phyloP scores from a whole-genome alignment of 1,140 invertebrate genomes.

The Temnothorax curvispinosus region DNA sequence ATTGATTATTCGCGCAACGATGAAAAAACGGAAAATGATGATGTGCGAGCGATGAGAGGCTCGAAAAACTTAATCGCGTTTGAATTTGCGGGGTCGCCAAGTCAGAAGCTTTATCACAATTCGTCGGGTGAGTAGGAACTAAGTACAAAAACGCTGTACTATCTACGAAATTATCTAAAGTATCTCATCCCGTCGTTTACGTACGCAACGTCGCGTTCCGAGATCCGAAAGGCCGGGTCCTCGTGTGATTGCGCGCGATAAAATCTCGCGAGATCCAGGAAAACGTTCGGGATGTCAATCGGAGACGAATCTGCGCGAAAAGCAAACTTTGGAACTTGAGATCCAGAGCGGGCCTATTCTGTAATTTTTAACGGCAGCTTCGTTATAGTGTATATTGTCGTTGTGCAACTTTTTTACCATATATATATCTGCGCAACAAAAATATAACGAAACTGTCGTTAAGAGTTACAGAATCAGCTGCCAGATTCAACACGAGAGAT shows the following conservation, averaged over 20 bases:
- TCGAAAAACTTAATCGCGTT: conserved; percentile 11
- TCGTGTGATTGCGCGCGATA: not conserved
- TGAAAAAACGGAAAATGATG: not conserved
- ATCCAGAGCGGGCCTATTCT: not conserved
- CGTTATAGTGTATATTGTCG: too few species aligned
- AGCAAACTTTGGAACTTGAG: not conserved
- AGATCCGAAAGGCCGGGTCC: not conserved
- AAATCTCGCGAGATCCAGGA: not conserved
- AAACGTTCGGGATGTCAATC: not conserved
- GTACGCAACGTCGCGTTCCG: conserved; percentile 17
- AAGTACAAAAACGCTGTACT: conserved; percentile 40
- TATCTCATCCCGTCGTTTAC: conserved; percentile 7
- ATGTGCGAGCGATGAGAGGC: not conserved
- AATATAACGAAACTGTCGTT: too few species aligned
- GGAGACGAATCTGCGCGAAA: not conserved
- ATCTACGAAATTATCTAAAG: conserved; percentile 52
- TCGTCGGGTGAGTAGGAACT: conserved; percentile 42
- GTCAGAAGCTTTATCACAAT: conserved; percentile 46
- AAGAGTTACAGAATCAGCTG: too few species aligned
- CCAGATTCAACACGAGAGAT: not conserved
- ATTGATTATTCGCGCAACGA: not conserved
- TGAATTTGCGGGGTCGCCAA: conserved; percentile 15
- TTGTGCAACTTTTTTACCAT: too few species aligned
- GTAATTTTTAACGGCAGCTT: too few species aligned
- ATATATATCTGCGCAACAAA: too few species aligned